Conservation (phyloP, 2,113 vertebrate genomes). For the Daboia siamensis region DNA sequence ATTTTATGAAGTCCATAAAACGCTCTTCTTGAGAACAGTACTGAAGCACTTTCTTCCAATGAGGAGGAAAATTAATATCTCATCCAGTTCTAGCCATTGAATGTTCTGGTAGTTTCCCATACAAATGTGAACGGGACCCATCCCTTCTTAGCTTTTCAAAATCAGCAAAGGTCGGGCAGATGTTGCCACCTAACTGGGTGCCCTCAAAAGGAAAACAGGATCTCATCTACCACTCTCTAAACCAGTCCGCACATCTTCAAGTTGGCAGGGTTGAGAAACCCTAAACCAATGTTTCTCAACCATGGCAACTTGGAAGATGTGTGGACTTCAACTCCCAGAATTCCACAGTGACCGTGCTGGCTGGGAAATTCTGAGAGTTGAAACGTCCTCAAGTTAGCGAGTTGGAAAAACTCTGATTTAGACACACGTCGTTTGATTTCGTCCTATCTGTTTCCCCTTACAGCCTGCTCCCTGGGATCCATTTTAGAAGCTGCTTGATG, state of each 20-base stretch:
- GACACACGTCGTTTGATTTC: constrained; percentile 16
- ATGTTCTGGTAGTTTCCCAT: too few relatives aligned
- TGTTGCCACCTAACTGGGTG: background rate
- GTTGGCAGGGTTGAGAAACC: too few relatives aligned
- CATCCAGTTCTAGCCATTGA: too few relatives aligned
- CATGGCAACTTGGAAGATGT: background rate
- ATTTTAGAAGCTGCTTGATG: constrained; percentile 52
- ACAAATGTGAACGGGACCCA: background rate
- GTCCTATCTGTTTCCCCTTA: background rate
- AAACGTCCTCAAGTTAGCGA: background rate
- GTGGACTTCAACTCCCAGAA: background rate
- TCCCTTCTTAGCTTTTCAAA: background rate
- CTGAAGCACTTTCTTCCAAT: too few relatives aligned
- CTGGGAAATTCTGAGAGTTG: background rate
- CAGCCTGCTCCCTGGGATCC: constrained; percentile 23
- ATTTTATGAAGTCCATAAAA: too few relatives aligned
- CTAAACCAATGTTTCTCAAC: background rate
- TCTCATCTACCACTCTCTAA: background rate
- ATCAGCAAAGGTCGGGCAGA: background rate
- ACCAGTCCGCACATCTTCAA: background rate
- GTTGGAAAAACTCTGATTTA: background rate
- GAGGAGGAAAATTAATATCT: too few relatives aligned
- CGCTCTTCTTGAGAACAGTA: too few relatives aligned
- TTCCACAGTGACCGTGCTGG: background rate
- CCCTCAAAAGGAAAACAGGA: background rate